Conservation (phyloP, 1,140 invertebrate species). For the Nasonia longicornis region DNA sequence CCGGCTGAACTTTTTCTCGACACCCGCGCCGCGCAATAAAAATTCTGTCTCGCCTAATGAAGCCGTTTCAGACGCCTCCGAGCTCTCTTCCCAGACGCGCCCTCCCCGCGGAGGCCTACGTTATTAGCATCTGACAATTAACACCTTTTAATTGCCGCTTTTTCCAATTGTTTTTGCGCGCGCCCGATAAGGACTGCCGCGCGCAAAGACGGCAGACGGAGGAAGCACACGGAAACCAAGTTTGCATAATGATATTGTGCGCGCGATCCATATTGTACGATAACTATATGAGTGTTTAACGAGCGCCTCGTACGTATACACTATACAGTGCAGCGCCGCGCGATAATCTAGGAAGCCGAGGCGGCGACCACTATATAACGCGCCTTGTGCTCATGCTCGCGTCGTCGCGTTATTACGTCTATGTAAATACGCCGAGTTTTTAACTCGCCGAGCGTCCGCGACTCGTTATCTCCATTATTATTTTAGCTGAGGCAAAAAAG, state of each 20-base stretch:
- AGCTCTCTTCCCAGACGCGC: background rate
- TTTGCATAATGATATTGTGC: conserved; percentile 35
- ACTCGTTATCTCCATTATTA: conserved; percentile 1
- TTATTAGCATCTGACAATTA: conserved; percentile 28
- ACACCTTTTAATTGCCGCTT: conserved; percentile 36
- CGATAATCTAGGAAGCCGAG: conserved; percentile 1
- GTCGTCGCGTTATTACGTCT: background rate
- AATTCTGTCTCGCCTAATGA: conserved; percentile 19
- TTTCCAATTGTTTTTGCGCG: conserved; percentile 35
- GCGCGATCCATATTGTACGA: conserved; percentile 39
- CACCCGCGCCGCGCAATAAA: background rate
- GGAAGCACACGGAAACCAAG: conserved; percentile 23
- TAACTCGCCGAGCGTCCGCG: background rate
- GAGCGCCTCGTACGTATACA: background rate
- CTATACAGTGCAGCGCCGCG: background rate
- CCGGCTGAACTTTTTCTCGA: background rate
- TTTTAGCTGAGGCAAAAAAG: conserved; percentile 1
- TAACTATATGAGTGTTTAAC: conserved; percentile 29
- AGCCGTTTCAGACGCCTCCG: background rate
- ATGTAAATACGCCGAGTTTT: conserved; percentile 20
- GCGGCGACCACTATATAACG: background rate
- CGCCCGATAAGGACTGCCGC: conserved; percentile 23
- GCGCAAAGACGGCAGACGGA: background rate
- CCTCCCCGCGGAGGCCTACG: background rate
- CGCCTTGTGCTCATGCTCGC: background rate